A percentile compares a stretch with the other conserved stretches of the same genome.
Evolutionary conservation across 2,888 invertebrate species (phyloP).

Genomic region (Rhodophaea formosa): DNA sequence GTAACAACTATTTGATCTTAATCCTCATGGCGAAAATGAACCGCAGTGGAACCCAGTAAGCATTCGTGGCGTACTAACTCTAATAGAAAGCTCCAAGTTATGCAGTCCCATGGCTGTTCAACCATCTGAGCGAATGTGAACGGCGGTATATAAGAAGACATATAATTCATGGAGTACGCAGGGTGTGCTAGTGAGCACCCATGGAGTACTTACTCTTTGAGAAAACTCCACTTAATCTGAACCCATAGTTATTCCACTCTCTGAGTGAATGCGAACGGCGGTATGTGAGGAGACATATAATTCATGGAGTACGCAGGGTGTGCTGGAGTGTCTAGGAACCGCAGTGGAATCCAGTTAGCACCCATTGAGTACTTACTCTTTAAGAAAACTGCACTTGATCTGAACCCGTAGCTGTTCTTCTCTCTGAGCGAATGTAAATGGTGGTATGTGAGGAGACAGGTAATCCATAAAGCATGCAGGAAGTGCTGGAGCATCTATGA

Average conservation of each 20-base stretch:
- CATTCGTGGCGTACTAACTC: conserved; percentile 6
- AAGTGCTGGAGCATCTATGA: no score
- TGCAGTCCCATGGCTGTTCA: conserved; percentile 27
- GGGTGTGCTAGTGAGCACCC: conserved; percentile 33
- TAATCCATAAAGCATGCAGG: no score
- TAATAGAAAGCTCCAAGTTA: conserved; percentile 20
- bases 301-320: conserved; percentile 44
- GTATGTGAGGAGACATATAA: conserved; percentile 24
- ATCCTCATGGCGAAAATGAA: no score
- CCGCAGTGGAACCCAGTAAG: no score
- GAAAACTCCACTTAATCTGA: conserved; percentile 20
- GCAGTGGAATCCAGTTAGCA: conserved; percentile 30
- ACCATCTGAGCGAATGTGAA: conserved; percentile 32
- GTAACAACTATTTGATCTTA: no score
- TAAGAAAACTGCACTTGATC: no score
- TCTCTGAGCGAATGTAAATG: no score
- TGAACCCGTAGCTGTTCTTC: no score
- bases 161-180: conserved; percentile 36
- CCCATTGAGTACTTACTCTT: no score
- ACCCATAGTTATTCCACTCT: conserved; percentile 30
- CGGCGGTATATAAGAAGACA: conserved; percentile 28
- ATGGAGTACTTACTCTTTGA: conserved; percentile 18
- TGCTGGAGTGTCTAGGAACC: conserved; percentile 41
- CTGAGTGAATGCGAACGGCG: conserved; percentile 32
- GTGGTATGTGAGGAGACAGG: no score